Base-by-base conservation (phyloP, 64 coral and sea anemone genomes). In the Porites australiensis region DNA sequence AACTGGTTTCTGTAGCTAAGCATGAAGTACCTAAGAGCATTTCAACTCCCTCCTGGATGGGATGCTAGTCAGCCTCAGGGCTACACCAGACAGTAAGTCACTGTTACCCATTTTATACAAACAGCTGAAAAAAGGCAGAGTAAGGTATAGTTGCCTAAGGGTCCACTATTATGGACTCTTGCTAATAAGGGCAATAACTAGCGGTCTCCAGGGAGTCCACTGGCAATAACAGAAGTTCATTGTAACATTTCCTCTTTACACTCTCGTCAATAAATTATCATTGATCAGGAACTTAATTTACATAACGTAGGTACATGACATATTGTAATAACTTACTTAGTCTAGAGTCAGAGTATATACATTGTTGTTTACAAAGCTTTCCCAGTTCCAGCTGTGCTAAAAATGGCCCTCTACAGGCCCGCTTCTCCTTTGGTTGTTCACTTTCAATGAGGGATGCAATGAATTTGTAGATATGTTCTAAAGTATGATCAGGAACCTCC, bases 361-460 rank as follows among this genome's bases (percentile, higher is more conserved):
- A 74, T 66, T 77, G 74, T 70, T 96, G 77, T 19, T 20, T 59
- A 51, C 86, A 54, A 76, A 83, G 83, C 84, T 94, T 99, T 1
- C 82, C 74, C 49, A 99, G 11, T 80, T 99, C 94, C 46, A 99
- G 58, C 48, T 91, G 94, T 53, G 98, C 91, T 77, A 99, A 86
- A 73, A 96, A 99, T 72, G 98, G 98, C 58, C 94, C 98, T 77
- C 98, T 70, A 47, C 83, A 87, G 15, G 91, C 83, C 83, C 57
- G 93, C 57, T 89, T 91, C n/a, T 95, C 88, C 67, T 99, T 99
- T 44, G 84, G 55, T 51, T 94, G 83, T 79, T 99, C 91, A 61
- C 77, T 85, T 72, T 99, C 88, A 80, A 64, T 79, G 4, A 99
- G 54, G 72, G 88, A 82, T 46, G 21, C 67, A 18, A 99, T 37